These are phyloP conservation scores for Acleris emargana DNA, from an alignment of 2,888 invertebrate genomes.

Conservation along the genomic window DNA sequence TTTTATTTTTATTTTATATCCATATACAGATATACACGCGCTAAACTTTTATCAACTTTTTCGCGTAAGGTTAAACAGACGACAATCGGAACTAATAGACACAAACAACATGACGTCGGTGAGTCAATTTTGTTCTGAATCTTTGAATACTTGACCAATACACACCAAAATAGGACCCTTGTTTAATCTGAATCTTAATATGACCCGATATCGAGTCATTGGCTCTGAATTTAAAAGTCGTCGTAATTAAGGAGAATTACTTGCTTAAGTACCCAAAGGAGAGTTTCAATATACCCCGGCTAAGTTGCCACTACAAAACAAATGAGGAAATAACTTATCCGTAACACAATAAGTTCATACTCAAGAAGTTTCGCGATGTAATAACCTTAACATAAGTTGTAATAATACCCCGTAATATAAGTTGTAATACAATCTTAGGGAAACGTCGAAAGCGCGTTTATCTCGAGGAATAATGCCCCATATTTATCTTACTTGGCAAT, in stretches of 20 bases:
- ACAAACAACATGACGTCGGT: too few species aligned
- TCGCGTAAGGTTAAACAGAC: too few species aligned
- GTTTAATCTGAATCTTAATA: too few species aligned
- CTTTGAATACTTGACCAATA: too few species aligned
- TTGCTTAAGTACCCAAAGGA: not conserved
- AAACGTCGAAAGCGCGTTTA: constrained; percentile 68
- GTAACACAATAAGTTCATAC: constrained; percentile 17
- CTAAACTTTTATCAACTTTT: too few species aligned
- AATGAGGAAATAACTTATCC: constrained; percentile 16
- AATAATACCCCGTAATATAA: constrained; percentile 49
- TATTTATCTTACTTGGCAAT: constrained; percentile 64
- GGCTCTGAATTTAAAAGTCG: too few species aligned
- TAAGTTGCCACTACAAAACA: constrained; percentile 8
- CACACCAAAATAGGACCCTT: too few species aligned
- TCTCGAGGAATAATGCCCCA: constrained; percentile 69
- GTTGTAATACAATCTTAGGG: constrained; percentile 63
- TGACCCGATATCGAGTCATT: too few species aligned
- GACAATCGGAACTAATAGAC: too few species aligned
- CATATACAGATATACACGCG: too few species aligned
- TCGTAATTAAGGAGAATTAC: not conserved
- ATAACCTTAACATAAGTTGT: constrained; percentile 25
- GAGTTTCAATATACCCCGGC: not conserved
- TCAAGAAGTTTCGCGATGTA: constrained; percentile 2
- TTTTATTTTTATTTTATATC: too few species aligned
- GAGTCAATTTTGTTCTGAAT: too few species aligned